Evolutionary conservation across 2,888 invertebrate genomes (phyloP), one percentile per base, ranked within the genome.

Genomic region (Kuschelorhynchus macadamiae): DNA sequence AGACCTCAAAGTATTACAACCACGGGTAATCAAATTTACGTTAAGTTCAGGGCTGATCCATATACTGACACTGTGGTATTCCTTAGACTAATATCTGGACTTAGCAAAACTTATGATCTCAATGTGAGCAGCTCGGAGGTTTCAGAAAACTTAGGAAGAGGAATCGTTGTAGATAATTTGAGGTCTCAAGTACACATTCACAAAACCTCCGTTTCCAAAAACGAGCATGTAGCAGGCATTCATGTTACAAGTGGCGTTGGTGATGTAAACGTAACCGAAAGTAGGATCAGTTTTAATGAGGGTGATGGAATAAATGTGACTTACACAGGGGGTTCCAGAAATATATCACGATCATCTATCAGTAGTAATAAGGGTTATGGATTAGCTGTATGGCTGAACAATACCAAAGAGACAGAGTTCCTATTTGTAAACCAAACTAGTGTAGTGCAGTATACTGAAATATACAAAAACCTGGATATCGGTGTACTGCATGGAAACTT

Each of bases 301-400:
- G 97, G 96, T 0, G 96, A 96, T 78, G 99, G 98, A 0, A 88
- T 99, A 8, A 99, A 99, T 81, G 91, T 99, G 9, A 97, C 97
- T 0, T 95, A 95, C 68, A 93, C 94, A 1, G 98, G 99, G 0
- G 99, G 99, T 0, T 93, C 92, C 76, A 88, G 96, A 71, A 97
- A 98, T 78, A 88, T 99, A 67, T 97, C 98, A 9, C 87, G 91
- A 74, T 93, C 95, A 44, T 91, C 90, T 20, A 85, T 99, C 18
- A 92, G 92, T 53, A 92, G 94, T 0, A 99, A 99, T 83, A 88
- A 88, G 71, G 95, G 97, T 7, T 92, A 94, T 77, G 97, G 97
- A 1, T 82, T 96, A 17, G 92, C 96, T 0, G 88, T 96, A 7
- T 97, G 97, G 94, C 84, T 96, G 61, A 97, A 97, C 80, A 91